Evolutionary conservation across 2,888 invertebrate species (phyloP), one percentile per base, ranked within the genome.

Genomic region (Zygothrica quintamaculata): DNA sequence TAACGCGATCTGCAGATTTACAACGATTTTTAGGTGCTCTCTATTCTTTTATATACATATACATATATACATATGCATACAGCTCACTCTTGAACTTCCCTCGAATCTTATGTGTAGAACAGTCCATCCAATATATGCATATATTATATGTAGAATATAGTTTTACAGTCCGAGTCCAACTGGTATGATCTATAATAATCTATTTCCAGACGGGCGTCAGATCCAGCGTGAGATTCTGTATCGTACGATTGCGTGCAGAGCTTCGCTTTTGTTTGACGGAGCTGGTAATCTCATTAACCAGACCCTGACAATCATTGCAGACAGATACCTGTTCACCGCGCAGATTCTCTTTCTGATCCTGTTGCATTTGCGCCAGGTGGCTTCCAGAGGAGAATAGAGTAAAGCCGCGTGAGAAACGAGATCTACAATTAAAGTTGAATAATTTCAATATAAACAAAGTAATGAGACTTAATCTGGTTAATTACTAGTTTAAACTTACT

Each of bases 281-380:
- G 91, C 97, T 95, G 89, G 98, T 97, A 90, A 98, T 97, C 92
- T 97, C 97, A 82, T 97, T 94, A 61, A 98, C 96, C 95, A 98
- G 96, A 64, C 96, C 95, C 90, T 97, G 97, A 92, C 98, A 98
- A 92, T 98, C 98, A 90, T 96, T 95, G 90, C 98, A 98, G 43
- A 98, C 97, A 65, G 95, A 95, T 95, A 97, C 96, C 88, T 96
- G 94, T 62, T 96, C 95, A 74, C 95, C 94, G 62, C 94, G 94
- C 43, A 95, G 92, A 13, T 94, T 93, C 88, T 95, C 95, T 61
- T 93, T 92, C 39, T 92, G 92, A 51, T 92, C 91, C 55, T 89
- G 71, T 26, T 67, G 89, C 53, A 75, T 75, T 15, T 90, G 86
- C 33, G 82, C 79, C 22, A 90, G 77, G 29, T 91, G 90, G 52